These are phyloP conservation scores for Phymastichus coffea DNA, from an alignment of 1,140 invertebrate genomes.

Conservation along the genomic window DNA sequence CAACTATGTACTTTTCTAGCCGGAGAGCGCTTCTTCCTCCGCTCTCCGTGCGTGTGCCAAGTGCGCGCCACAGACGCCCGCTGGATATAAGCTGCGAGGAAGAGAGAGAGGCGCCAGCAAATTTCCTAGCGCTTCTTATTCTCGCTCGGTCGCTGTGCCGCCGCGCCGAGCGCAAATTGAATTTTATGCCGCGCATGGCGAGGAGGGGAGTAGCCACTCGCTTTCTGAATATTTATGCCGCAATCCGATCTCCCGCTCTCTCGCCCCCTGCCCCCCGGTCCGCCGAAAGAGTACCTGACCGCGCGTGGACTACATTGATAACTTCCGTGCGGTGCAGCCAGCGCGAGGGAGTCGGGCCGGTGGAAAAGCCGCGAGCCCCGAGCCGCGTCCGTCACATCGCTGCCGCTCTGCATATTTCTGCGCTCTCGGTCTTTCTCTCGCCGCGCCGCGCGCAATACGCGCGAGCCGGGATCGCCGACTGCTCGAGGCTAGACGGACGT, in stretches of 20 bases:
- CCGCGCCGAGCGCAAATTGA: constrained; percentile 1
- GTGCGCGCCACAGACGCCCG: background rate
- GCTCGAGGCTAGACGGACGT: constrained; percentile 21
- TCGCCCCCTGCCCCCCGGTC: too few relatives aligned
- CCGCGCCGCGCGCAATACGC: background rate
- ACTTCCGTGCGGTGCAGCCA: too few relatives aligned
- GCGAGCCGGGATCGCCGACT: constrained; percentile 3
- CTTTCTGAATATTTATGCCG: constrained; percentile 9
- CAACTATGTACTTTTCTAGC: too few relatives aligned
- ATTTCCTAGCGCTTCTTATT: constrained; percentile 10
- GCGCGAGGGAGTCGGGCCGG: background rate
- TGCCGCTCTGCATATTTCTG: constrained; percentile 21
- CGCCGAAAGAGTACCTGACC: too few relatives aligned
- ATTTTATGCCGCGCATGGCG: constrained; percentile 12
- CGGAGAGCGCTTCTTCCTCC: background rate
- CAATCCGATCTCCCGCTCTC: background rate
- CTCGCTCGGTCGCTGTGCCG: background rate
- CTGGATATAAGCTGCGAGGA: background rate
- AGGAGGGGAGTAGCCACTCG: background rate
- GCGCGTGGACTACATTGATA: too few relatives aligned
- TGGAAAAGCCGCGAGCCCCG: constrained; percentile 15
- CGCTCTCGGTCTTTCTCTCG: background rate
- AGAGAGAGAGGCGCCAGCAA: background rate
- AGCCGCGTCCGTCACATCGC: constrained; percentile 24
- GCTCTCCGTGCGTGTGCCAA: background rate